Conservation (phyloP, 2,888 invertebrate genomes). For the Hipparchia sbordonii region DNA sequence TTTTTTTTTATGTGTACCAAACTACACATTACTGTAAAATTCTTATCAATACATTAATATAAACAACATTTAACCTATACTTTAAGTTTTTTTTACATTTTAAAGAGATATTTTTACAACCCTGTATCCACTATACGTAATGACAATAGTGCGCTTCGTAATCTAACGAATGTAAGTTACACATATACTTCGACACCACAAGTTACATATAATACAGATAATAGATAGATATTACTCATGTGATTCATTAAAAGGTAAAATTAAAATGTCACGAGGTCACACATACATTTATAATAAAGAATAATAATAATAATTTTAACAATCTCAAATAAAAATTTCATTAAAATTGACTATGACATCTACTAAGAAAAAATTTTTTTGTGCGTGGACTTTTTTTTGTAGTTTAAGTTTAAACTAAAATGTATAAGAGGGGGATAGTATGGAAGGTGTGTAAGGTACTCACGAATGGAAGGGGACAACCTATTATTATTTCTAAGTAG, state of each 20-base stretch:
- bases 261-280: conserved; percentile 44
- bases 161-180: conserved; percentile 57
- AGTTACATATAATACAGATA: conserved; percentile 29
- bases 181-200: conserved; percentile 40
- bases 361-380: conserved; percentile 23
- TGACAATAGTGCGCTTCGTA: conserved; percentile 66
- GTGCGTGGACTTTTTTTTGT: conserved; percentile 32
- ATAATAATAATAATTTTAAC: conserved; percentile 26
- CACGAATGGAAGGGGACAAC: conserved; percentile 57
- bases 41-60: conserved; percentile 77
- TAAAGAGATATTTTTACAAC: conserved; percentile 82
- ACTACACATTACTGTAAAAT: conserved; percentile 70
- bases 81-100: conserved; percentile 69
- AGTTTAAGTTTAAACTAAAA: conserved; percentile 23
- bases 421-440: conserved; percentile 27
- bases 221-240: conserved; percentile 14
- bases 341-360: conserved; percentile 22
- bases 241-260: conserved; percentile 21
- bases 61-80: conserved; percentile 77
- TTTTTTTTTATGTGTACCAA: conserved; percentile 64
- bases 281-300: conserved; percentile 33
- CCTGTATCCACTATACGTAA: conserved; percentile 82
- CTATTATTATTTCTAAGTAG: conserved; percentile 41
- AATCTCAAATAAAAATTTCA: conserved; percentile 41
- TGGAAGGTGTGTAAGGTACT: conserved; percentile 33